Conservation (phyloP, 2,797 vertebrate genomes). For the Pangasius larnaudii region DNA sequence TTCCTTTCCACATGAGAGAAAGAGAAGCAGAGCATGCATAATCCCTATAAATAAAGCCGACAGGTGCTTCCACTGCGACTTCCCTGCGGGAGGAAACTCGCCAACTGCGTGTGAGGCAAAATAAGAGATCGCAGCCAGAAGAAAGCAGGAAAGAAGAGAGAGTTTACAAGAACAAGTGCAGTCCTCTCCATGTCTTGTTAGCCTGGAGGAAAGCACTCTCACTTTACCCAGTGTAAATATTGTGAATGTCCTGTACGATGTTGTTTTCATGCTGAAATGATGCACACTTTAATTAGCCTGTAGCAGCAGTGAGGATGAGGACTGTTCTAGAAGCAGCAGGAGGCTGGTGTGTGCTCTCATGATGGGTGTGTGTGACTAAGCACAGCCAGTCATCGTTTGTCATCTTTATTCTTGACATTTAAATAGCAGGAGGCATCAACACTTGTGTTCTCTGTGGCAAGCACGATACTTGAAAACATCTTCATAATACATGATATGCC, state of each 20-base stretch:
- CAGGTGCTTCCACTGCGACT: conserved; percentile 54
- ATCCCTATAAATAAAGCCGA: conserved; percentile 57
- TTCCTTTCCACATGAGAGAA: conserved; percentile 38
- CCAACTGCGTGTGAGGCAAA: conserved; percentile 20
- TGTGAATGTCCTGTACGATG: conserved; percentile 37
- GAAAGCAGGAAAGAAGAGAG: conserved; percentile 22
- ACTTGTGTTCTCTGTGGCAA: not conserved
- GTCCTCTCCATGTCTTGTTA: not conserved
- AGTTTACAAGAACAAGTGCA: conserved; percentile 30
- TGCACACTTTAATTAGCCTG: conserved; percentile 55
- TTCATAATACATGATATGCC: not conserved
- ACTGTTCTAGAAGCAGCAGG: conserved; percentile 51
- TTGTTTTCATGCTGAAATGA: conserved; percentile 41
- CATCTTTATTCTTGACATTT: conserved; percentile 67
- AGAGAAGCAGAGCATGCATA: conserved; percentile 42
- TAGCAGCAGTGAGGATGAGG: conserved; percentile 40
- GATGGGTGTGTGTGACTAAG: conserved; percentile 43
- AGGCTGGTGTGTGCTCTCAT: conserved; percentile 49
- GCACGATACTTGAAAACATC: not conserved
- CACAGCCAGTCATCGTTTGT: conserved; percentile 50
- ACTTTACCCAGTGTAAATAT: conserved; percentile 47
- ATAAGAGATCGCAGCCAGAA: conserved; percentile 29
- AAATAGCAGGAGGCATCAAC: conserved; percentile 62
- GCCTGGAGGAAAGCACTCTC: conserved; percentile 1
- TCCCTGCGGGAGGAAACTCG: conserved; percentile 40